These are phyloP conservation scores for Dryocosmus kuriphilus DNA, from an alignment of 2,888 invertebrate species.

Conservation along the genomic window DNA sequence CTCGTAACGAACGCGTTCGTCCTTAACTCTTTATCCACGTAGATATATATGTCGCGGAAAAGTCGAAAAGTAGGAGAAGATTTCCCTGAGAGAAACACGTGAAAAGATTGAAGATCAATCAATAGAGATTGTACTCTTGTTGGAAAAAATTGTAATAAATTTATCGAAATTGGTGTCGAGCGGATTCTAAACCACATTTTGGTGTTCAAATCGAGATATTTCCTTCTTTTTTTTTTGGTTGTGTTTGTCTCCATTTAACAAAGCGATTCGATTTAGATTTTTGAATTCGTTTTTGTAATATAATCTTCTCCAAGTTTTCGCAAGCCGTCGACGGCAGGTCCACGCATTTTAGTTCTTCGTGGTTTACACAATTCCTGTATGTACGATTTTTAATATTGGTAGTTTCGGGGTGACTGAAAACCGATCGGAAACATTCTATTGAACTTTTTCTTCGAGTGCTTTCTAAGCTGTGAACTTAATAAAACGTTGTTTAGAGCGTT, in stretches of 20 bases:
- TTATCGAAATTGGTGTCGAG: conserved; percentile 26
- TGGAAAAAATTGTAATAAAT: conserved; percentile 39
- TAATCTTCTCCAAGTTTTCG: conserved; percentile 38
- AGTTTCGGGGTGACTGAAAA: conserved; percentile 20
- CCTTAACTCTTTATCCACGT: conserved; percentile 24
- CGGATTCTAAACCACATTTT: background rate
- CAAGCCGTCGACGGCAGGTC: conserved; percentile 61
- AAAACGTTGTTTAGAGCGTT: background rate
- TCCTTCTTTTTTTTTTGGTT: conserved; percentile 21
- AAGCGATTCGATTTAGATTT: conserved; percentile 12
- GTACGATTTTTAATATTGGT: conserved; percentile 24
- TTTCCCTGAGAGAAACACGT: conserved; percentile 22
- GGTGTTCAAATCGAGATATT: conserved; percentile 18
- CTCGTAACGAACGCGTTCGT: conserved; percentile 37
- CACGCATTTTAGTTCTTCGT: conserved; percentile 48
- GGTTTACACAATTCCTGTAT: background rate
- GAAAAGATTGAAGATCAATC: conserved; percentile 37
- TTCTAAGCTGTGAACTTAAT: conserved; percentile 7
- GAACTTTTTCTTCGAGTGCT: conserved; percentile 1
- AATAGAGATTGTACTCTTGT: conserved; percentile 44
- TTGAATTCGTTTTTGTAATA: conserved; percentile 8
- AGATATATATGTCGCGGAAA: conserved; percentile 33
- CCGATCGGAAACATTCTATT: conserved; percentile 17
- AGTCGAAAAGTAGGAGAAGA: conserved; percentile 38
- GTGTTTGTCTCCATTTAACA: conserved; percentile 3